These are phyloP conservation scores for Hiodon tergisus DNA, from an alignment of 2,113 vertebrate genomes.

Conservation along the genomic window DNA sequence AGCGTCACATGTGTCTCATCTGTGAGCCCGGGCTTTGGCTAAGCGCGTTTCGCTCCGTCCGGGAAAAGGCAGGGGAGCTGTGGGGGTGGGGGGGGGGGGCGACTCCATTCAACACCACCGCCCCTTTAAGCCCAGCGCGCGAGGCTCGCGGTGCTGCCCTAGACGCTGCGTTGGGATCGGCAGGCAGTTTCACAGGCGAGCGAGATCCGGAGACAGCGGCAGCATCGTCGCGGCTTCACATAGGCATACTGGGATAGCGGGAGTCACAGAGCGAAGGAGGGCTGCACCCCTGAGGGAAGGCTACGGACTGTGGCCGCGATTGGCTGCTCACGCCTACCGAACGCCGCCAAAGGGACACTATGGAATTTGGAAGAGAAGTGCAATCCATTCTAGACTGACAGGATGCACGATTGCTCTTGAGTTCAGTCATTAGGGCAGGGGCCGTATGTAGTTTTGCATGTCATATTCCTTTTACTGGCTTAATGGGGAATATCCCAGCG, in stretches of 20 bases:
- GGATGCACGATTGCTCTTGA: conserved; percentile 59
- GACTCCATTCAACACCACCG: neutral
- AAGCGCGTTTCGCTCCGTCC: conserved; percentile 25
- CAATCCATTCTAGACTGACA: conserved; percentile 50
- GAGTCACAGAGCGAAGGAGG: conserved; percentile 42
- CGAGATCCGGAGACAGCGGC: conserved; percentile 27
- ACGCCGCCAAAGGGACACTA: conserved; percentile 43
- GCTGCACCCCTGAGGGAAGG: conserved; percentile 50
- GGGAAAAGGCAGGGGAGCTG: conserved; percentile 33
- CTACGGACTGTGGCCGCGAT: conserved; percentile 48
- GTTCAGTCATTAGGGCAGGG: conserved; percentile 47
- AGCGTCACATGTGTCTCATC: conserved; percentile 29
- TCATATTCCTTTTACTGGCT: conserved; percentile 35
- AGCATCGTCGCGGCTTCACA: conserved; percentile 32
- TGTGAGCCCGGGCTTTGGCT: conserved; percentile 36
- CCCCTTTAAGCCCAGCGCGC: neutral
- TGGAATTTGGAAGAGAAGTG: conserved; percentile 47
- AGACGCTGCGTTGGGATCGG: conserved; percentile 29
- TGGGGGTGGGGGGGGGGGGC: conserved; percentile 27
- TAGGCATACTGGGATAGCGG: conserved; percentile 34
- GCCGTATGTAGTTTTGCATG: conserved; percentile 41
- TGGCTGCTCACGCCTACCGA: conserved; percentile 36
- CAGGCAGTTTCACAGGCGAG: conserved; percentile 17
- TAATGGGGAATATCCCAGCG: conserved; percentile 42
- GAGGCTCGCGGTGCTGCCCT: conserved; percentile 25